Evolutionary conservation across 2,113 vertebrate species (phyloP), one percentile per base, ranked within the genome.

Genomic region (Carassius auratus): DNA sequence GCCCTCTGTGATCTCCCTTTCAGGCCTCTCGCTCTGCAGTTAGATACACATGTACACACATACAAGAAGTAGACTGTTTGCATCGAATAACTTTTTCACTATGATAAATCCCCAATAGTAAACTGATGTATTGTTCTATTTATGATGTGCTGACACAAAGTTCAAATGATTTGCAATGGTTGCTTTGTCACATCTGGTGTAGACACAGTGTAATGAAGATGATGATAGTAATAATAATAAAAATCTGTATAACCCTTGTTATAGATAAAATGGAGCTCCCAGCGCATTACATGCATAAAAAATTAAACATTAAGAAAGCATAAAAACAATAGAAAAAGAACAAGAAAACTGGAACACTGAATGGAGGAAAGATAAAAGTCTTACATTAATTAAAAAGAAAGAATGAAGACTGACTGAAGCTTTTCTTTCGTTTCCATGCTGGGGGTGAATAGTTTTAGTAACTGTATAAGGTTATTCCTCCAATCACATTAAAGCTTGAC

Each of bases 401-500:
- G 4, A 38, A 38, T 38, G 36, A 38, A 42, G 55, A 61, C 30
- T 5, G 19, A 78, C 7, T 36, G 4, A 38, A 59, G 52, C 33
- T 26, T 77, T 77, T 21, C 55, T 61, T 55, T 77, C 12, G 2
- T 78, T n/a, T 57, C 26, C 26, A 10, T 52, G 50, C 3, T 42
- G 19, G 45, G 62, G 77, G 68, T 42, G 84, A 84, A 69, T 77
- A 90, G 86, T 76, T 57, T 81, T 52, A 36, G 88, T 71, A 17
- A 71, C 68, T 71, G 17, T 38, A 71, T 38, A 10, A 38, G 80
- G 86, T 79, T 82, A 85, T 87, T 91, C 82, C 89, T 86, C 84
- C 87, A 87, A 91, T 93, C 92, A 92, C 92, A 87, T 93, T 92
- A 89, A 88, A 92, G 87, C 90, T 91, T 93, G 90, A 91, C 93